Percentiles rank a stretch among this genome's conserved stretches.
phyloP scores from a whole-genome alignment of 2,797 vertebrate species.

The Simalia tracyae region DNA sequence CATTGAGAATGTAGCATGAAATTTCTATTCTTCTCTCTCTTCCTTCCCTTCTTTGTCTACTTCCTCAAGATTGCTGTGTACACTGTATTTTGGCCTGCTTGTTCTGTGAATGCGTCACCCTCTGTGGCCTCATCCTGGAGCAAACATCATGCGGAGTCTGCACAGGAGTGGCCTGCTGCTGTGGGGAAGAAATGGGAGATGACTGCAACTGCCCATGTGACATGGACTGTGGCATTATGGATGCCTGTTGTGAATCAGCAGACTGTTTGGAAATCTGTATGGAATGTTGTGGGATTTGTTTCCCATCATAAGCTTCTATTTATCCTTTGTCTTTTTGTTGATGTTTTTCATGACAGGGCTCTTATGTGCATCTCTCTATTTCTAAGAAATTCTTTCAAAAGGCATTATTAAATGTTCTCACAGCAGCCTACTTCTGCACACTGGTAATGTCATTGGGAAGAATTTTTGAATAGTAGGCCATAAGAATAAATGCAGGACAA shows the following conservation, averaged over 20 bases:
- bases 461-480: conserved; percentile 48
- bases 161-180: conserved; percentile 87
- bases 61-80: conserved; percentile 89
- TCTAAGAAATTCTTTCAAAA: conserved; percentile 58
- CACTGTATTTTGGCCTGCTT: conserved; percentile 98
- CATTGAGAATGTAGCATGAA: conserved; percentile 30
- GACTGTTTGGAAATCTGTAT: conserved; percentile 99
- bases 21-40: not conserved
- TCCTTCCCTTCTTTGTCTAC: not conserved
- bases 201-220: conserved; percentile 96
- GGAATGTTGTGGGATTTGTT: conserved; percentile 99
- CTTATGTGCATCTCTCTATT: conserved; percentile 46
- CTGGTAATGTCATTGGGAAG: conserved; percentile 67
- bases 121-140: conserved; percentile 94
- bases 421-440: conserved; percentile 66
- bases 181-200: conserved; percentile 89
- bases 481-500: conserved; percentile 49
- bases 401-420: conserved; percentile 65
- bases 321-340: conserved; percentile 51
- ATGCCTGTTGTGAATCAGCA: conserved; percentile 95
- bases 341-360: conserved; percentile 22
- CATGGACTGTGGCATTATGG: conserved; percentile 98
- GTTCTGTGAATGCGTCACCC: conserved; percentile 96
- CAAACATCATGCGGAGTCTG: conserved; percentile 92
- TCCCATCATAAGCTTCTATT: conserved; percentile 77